Percentiles rank a stretch among this genome's conserved stretches.
Evolutionary conservation across 1,140 invertebrate genomes (phyloP).

Genomic region (Microplitis mediator): DNA sequence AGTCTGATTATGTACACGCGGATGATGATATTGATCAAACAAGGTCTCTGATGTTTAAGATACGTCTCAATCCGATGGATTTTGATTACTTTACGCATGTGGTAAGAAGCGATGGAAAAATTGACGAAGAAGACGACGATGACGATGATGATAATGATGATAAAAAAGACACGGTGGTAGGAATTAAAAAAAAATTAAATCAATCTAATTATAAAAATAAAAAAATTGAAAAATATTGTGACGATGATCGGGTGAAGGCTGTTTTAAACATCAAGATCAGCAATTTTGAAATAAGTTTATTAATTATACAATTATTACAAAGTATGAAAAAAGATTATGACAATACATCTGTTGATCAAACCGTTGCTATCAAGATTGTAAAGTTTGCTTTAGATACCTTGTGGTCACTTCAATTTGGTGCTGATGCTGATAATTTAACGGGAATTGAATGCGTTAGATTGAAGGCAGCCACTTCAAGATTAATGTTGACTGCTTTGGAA

Average conservation of each 20-base stretch:
- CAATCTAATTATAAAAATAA: constrained; percentile 38
- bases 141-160: no score
- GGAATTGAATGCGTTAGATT: constrained; percentile 55
- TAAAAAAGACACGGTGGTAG: no score
- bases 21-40: constrained; percentile 64
- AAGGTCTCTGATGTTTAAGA: constrained; percentile 64
- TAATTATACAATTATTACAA: constrained; percentile 67
- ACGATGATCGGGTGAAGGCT: constrained; percentile 62
- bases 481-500: constrained; percentile 67
- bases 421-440: constrained; percentile 44
- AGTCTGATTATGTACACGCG: constrained; percentile 56
- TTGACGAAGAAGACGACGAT: constrained; percentile 25
- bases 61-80: constrained; percentile 67
- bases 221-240: constrained; percentile 62
- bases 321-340: constrained; percentile 61
- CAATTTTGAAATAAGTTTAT: constrained; percentile 64
- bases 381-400: constrained; percentile 69
- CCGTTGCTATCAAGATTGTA: constrained; percentile 66
- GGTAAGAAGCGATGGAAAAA: constrained; percentile 64
- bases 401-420: constrained; percentile 67
- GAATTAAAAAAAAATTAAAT: neutral
- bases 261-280: constrained; percentile 65
- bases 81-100: constrained; percentile 71
- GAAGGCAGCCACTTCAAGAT: constrained; percentile 65
- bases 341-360: constrained; percentile 64